Conservation (phyloP, 2,797 vertebrate genomes). For the Acanthis flammea region DNA sequence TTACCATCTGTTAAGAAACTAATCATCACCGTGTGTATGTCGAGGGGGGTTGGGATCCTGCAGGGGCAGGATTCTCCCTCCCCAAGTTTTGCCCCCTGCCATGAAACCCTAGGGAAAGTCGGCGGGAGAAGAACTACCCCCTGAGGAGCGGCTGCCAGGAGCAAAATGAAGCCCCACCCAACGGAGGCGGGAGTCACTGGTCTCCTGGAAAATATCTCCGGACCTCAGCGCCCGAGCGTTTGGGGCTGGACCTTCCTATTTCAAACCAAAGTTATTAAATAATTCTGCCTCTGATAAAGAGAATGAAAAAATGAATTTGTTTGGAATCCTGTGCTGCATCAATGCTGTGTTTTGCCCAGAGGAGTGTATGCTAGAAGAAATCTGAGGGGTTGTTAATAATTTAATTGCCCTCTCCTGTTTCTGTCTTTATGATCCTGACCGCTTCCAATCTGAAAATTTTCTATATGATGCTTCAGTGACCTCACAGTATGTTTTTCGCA, state of each 20-base stretch:
- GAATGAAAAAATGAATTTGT: not conserved
- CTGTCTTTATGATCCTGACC: not conserved
- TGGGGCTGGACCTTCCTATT: no score
- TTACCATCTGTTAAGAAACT: not conserved
- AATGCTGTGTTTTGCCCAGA: not conserved
- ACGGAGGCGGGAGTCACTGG: not conserved
- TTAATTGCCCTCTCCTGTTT: not conserved
- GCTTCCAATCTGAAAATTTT: not conserved
- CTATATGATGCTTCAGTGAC: not conserved
- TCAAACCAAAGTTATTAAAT: not conserved
- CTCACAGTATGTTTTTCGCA: not conserved
- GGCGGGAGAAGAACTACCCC: rapidly evolving
- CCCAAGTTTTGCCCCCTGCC: not conserved
- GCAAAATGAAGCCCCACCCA: not conserved
- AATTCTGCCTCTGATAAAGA: not conserved
- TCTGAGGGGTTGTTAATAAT: not conserved
- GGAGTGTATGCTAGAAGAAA: not conserved
- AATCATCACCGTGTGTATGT: no score
- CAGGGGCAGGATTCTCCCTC: not conserved
- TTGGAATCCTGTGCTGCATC: not conserved
- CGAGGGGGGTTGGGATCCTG: not conserved
- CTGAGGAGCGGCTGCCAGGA: not conserved
- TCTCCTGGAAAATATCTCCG: not conserved
- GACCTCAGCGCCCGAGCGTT: rapidly evolving
- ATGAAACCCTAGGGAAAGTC: not conserved